phyloP scores from a whole-genome alignment of 2,888 invertebrate genomes.

The Watsonalla binaria region DNA sequence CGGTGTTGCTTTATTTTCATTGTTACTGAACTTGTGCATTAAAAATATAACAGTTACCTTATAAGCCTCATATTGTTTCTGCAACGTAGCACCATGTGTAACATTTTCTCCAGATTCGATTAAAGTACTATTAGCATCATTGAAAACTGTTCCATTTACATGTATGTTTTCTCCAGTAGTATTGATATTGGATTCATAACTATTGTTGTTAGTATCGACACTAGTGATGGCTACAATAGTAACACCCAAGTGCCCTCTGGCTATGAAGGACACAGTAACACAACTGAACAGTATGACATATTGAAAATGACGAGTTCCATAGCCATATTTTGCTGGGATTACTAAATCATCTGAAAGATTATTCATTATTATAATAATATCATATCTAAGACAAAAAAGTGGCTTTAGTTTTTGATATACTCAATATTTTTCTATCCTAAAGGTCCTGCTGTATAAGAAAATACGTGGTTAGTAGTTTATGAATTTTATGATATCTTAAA shows the following conservation, averaged over 20 bases:
- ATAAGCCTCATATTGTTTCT: not conserved
- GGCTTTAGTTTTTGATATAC: too few species aligned
- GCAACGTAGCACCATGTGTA: not conserved
- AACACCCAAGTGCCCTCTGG: slow-evolving; percentile 47
- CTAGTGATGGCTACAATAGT: slow-evolving; percentile 51
- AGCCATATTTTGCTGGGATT: slow-evolving; percentile 28
- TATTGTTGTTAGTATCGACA: slow-evolving; percentile 5
- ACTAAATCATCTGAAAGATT: slow-evolving; percentile 21
- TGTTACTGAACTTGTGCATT: too few species aligned
- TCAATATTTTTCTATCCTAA: too few species aligned
- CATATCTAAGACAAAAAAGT: too few species aligned
- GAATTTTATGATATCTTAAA: too few species aligned
- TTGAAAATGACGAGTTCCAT: slow-evolving; percentile 47
- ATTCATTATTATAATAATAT: too few species aligned
- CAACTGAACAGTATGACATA: slow-evolving; percentile 30
- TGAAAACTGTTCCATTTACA: not conserved
- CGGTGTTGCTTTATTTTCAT: too few species aligned
- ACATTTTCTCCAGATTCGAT: not conserved
- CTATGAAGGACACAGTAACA: slow-evolving; percentile 27
- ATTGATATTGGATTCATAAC: not conserved
- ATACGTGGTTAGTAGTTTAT: too few species aligned
- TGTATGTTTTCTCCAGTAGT: not conserved
- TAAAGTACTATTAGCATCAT: not conserved
- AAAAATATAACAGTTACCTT: too few species aligned
- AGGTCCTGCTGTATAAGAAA: too few species aligned